Base-by-base conservation (phyloP, 2,888 invertebrate species). In the Endomychus coccineus region DNA sequence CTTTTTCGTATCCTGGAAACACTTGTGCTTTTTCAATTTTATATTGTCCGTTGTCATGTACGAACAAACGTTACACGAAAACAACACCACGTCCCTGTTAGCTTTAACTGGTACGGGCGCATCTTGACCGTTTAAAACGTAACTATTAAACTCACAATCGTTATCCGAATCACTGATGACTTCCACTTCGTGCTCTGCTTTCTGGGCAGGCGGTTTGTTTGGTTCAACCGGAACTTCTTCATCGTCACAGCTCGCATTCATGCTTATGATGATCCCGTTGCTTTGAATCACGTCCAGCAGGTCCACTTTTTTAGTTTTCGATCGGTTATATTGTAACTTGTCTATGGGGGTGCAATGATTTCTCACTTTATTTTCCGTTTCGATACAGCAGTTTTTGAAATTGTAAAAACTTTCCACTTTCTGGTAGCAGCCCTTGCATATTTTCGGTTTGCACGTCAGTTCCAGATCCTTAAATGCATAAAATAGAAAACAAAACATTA, bases 321-420 rank as follows among this genome's bases (percentile, higher is more conserved):
- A 6, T 10, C 14, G 27, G 2, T 9, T 12, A 3, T 15, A 6
- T 4, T 17, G 27, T 5, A 12, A 13, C 7, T 19, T 39, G 7
- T 33, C 28, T 19, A 54, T 38, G n/a, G n/a, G n/a, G n/a, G n/a
- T n/a, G n/a, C n/a, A n/a, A 31, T 51, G 55, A 4, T 44, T 40
- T 29, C 49, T 40, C 7, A 58, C 54, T 24, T 44, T 49, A 16
- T 46, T 51, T 38, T 58, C 58, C 1, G 49, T 52, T 31, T 51
- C 52, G 7, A 58, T 31, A 40, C 55, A 55, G 36, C 44, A 51
- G 17, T 45, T 49, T 42, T 58, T 58, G 34, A 58, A 56, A 16
- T 50, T 54, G 44, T 56, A 55, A n/a, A 56, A 47, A 33, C 38
- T 46, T 24, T 54, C 47, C 14, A 58, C 42, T 19, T 40, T 37